Evolutionary conservation across 2,888 invertebrate species (phyloP).

Genomic region (Gryllus longicercus): DNA sequence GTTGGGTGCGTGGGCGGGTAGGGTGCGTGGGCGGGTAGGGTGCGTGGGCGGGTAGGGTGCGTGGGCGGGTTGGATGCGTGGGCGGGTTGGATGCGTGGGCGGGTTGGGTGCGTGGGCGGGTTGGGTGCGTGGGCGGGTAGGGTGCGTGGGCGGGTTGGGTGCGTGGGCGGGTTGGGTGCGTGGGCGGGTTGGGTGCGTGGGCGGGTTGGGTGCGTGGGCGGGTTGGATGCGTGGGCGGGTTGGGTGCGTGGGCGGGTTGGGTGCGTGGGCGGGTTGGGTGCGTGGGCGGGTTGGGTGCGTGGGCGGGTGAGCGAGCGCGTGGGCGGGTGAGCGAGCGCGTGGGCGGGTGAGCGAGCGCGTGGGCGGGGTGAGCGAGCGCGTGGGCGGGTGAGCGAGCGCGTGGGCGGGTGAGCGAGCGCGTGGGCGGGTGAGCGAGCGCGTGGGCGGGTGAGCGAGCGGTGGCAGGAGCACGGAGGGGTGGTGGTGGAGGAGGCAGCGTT

Average conservation of each 20-base stretch:
- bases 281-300: no score
- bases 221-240: no score
- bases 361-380: neutral
- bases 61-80: neutral
- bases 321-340: no score
- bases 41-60: neutral
- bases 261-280: neutral
- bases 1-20: neutral
- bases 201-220: no score
- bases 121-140: no score
- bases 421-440: neutral
- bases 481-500: neutral
- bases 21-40: no score
- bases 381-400: neutral
- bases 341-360: no score
- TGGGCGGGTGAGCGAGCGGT: neutral
- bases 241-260: neutral
- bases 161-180: neutral
- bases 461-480: neutral
- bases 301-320: no score
- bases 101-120: no score
- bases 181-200: no score
- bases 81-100: no score
- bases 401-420: no score
- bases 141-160: neutral